These are phyloP conservation scores for Pleuronectes platessa DNA, from an alignment of 2,113 vertebrate genomes.

Conservation along the genomic window DNA sequence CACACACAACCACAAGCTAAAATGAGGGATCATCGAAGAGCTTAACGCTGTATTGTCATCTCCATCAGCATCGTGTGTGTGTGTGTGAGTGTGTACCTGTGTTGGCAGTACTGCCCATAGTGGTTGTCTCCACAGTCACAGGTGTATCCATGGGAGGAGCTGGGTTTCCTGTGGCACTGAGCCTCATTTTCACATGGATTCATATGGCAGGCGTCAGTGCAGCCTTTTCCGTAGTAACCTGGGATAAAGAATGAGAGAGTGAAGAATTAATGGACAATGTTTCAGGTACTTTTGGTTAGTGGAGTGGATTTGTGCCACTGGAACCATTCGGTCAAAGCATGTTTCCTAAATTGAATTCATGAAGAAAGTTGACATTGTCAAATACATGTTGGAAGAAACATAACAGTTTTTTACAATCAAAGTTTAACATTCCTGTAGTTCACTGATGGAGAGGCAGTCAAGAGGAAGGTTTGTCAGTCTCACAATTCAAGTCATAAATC, in stretches of 20 bases:
- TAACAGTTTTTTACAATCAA: no score
- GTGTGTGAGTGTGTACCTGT: constrained; percentile 83
- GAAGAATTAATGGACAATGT: not conserved
- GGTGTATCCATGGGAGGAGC: constrained; percentile 88
- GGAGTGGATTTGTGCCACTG: not conserved
- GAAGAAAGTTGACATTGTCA: not conserved
- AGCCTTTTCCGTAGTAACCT: constrained; percentile 94
- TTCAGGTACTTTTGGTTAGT: no score
- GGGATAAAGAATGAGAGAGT: not conserved
- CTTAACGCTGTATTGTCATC: not conserved
- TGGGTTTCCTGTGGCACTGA: constrained; percentile 88
- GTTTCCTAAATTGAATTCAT: not conserved
- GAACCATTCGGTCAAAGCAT: not conserved
- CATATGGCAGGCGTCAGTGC: constrained; percentile 91
- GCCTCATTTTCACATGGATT: constrained; percentile 98
- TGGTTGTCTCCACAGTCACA: constrained; percentile 93
- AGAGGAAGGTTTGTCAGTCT: no score
- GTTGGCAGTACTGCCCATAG: constrained; percentile 96
- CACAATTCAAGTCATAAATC: no score
- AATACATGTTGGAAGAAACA: not conserved
- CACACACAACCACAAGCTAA: not conserved
- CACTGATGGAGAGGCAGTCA: no score
- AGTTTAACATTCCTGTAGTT: no score
- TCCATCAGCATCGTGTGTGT: not conserved
- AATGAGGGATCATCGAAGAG: constrained; percentile 5